Base-by-base conservation (phyloP, 2,888 invertebrate species). In the Ernsta delagoae region DNA sequence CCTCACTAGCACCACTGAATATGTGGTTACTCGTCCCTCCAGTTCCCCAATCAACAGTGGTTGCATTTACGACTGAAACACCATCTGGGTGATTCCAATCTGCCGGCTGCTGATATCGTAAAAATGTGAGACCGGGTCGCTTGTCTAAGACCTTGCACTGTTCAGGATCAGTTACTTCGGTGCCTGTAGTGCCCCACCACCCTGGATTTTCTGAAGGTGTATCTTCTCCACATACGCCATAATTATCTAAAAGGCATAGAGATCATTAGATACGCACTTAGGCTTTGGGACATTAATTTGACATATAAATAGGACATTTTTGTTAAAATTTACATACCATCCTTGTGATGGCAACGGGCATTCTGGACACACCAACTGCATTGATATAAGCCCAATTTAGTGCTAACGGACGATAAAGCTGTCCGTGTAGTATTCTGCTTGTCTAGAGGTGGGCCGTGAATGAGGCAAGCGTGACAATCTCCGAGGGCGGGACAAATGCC, bases 331-430 rank as follows among this genome's bases (percentile, higher is more conserved):
- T n/a, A 6, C 16, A 24, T 92, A 94, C 96, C 97, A 79, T 97
- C 96, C 79, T 96, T 96, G 77, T 97, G 97, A 84, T 98, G 98
- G 82, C 98, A 98, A 54, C 97, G 94, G 0, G 97, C 97, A 81
- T 98, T 98, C 83, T 98, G 98, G 1, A 98, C 98, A 84, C 98
- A 98, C 98, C 98, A 98, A 54, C 96, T 96, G 81, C 98, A 98
- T 76, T 97, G 96, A 65, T 96, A 96, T 3, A 97, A 88, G 31
- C 97, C 96, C 65, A 97, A 86, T 80, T 97, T 97, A 75, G 96
- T 96, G 64, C 97, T 96, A 59, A 97, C 96, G 1, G 94, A 94
- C 1, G 94, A 90, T 66, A 94, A 80, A 0, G 89, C 84, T 0
- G 82, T 78, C 3, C 92, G 84, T 0, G 84, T 76, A 62, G 75